These are phyloP conservation scores for Beroe ovata DNA, from an alignment of 37 sponge, comb jelly and placozoan species.

Conservation along the genomic window DNA sequence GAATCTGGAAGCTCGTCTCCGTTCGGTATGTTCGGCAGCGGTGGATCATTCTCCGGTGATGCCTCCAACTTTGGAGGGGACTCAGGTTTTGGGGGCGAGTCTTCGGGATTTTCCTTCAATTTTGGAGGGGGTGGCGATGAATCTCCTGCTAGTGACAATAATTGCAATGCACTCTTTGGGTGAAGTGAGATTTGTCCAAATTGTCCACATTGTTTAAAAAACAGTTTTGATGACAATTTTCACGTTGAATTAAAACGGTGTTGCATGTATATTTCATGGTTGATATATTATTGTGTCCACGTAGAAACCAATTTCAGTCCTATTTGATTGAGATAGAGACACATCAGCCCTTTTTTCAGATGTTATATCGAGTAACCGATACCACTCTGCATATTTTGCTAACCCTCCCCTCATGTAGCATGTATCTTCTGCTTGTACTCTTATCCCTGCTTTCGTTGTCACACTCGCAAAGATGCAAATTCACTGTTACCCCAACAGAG, in stretches of 20 bases:
- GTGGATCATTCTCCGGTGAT: background rate
- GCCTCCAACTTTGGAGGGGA: conserved; percentile 15
- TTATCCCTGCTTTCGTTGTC: background rate
- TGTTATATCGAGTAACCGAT: background rate
- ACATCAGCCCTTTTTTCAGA: too few species aligned
- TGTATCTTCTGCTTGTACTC: background rate
- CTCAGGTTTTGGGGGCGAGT: conserved; percentile 38
- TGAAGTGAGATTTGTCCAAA: too few species aligned
- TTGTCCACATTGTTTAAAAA: too few species aligned
- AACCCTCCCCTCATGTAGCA: background rate
- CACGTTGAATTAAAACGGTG: too few species aligned
- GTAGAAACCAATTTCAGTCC: too few species aligned
- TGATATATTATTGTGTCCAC: too few species aligned
- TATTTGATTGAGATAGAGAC: too few species aligned
- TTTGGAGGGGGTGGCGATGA: conserved; percentile 21
- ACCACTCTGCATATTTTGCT: background rate
- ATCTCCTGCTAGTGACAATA: background rate
- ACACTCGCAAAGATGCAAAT: background rate
- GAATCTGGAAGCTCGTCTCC: background rate
- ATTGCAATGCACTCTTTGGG: conserved; percentile 62
- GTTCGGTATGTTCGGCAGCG: conserved; percentile 56
- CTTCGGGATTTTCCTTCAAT: conserved; percentile 19
- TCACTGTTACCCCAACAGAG: background rate
- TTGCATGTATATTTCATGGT: too few species aligned
- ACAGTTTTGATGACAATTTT: too few species aligned